Base-by-base conservation (phyloP, 2,797 vertebrate genomes). In the Acrossocheilus wenchowensis region DNA sequence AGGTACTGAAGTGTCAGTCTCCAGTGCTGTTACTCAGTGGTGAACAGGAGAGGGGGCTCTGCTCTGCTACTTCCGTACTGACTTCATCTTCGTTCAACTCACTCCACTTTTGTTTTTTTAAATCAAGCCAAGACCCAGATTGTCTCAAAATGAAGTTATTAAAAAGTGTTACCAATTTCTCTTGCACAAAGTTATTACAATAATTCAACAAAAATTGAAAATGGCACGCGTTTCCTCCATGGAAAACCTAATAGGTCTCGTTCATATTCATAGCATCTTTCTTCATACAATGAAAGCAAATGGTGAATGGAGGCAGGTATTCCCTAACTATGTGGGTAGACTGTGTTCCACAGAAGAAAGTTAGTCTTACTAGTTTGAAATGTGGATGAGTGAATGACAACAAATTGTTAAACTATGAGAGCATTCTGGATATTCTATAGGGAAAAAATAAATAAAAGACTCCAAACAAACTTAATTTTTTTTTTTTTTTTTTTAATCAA, bases 41-140 rank as follows among this genome's bases (percentile, higher is more conserved):
- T 72, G 26, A 60, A 79, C 84, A 57, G 39, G 1, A 80, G 83
- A 82, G 83, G 36, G 34, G 14, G 60, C 62, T 23, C 73, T 62
- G 8, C 10, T 30, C 73, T 62, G 8, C 10, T 30, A 72, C 79
- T 71, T 86, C 79, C 85, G 41, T 34, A 43, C 26, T 4, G 12
- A 54, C 50, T 52, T 21, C 39, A 30, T 17, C 10, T 21, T 68
- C 52, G 2, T 36, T 66, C 34, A 79, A 30, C 57, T 41, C 43
- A 17, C 52, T n/a, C 45, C 2, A 6, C 19, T 30, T 2, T 48
- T 48, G 26, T n/a, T n/a, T 12, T 62, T n/a, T 62, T 62, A 3
- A 26, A 54, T 54, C 11, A 39, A 57, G 6, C 77, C 14, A 64
- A 30, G 39, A 19, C 14, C 23, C 41, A 78, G 15, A 78, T n/a